These are phyloP conservation scores for Sciurus vulgaris DNA, from an alignment of 2,797 vertebrate species.

Conservation along the genomic window DNA sequence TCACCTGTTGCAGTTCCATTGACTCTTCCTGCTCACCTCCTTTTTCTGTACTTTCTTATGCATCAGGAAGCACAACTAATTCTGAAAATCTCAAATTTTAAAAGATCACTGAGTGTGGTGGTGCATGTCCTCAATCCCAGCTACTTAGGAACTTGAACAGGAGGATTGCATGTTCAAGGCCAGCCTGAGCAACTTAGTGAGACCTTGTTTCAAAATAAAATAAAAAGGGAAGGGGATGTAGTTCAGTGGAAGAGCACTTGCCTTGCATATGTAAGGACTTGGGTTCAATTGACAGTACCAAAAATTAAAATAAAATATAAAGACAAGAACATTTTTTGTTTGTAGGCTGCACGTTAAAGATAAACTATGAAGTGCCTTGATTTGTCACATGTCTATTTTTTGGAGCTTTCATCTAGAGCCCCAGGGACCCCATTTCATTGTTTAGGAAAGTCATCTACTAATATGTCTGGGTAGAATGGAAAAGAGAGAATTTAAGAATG, in stretches of 20 bases:
- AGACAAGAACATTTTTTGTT: background rate
- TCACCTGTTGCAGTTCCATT: background rate
- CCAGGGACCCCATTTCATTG: background rate
- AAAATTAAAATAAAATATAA: background rate
- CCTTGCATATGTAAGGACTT: no score
- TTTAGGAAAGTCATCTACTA: background rate
- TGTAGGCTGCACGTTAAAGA: background rate
- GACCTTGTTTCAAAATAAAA: no score
- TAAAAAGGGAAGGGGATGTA: no score
- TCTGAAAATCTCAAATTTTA: conserved; percentile 42
- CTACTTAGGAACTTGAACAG: no score
- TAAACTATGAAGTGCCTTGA: background rate
- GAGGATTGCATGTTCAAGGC: no score
- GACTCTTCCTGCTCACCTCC: background rate
- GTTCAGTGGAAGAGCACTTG: no score
- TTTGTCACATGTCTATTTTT: background rate
- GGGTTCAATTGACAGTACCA: no score
- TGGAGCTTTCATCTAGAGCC: background rate
- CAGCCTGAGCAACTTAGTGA: no score
- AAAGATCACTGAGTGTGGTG: background rate
- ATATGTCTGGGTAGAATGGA: background rate
- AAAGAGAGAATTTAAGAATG: background rate
- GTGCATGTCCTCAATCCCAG: no score
- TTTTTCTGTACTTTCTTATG: background rate
- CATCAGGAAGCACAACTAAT: background rate